Evolutionary conservation across 2,113 vertebrate species (phyloP).

Genomic region (Uropsilus gracilis): DNA sequence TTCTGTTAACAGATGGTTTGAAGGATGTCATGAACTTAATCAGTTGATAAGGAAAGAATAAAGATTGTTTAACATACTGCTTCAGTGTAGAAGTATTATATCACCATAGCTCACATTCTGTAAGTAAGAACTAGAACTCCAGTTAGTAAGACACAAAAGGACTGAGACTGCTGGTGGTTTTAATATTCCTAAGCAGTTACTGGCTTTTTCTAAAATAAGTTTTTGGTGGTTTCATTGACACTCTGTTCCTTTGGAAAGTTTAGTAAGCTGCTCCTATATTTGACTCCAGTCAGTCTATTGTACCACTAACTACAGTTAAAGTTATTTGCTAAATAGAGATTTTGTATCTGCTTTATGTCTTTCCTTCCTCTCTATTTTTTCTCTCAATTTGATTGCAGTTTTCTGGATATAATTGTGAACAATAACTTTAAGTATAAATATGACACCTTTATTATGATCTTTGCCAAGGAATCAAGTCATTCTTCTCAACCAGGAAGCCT

Average conservation of each 20-base stretch:
- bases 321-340: neutral
- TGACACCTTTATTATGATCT: neutral
- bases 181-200: neutral
- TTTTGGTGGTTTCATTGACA: neutral
- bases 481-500: neutral
- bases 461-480: neutral
- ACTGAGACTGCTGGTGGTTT: neutral
- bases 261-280: neutral
- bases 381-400: neutral
- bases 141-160: neutral
- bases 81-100: neutral
- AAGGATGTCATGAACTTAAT: neutral
- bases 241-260: slow-evolving; percentile 19
- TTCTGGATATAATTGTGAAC: neutral
- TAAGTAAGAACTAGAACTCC: neutral
- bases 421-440: neutral
- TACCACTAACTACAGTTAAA: neutral
- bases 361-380: neutral
- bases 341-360: neutral
- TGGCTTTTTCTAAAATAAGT: neutral
- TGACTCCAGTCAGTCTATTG: neutral
- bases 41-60: neutral
- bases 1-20: neutral
- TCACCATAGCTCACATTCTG: neutral
- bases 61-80: neutral